Conservation (phyloP, 2,888 invertebrate genomes). For the Tribolium freemani region DNA sequence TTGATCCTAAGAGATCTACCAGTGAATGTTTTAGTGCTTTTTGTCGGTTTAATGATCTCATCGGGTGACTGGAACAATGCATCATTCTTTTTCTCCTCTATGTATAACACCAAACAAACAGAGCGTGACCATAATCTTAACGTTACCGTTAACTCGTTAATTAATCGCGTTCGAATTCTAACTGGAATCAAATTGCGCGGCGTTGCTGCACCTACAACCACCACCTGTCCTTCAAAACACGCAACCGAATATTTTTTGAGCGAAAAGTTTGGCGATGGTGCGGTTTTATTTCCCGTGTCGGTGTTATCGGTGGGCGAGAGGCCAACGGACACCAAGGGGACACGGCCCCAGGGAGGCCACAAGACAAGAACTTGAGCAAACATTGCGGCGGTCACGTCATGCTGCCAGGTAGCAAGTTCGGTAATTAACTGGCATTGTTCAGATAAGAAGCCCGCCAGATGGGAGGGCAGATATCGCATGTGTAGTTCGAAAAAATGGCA, state of each 20-base stretch:
- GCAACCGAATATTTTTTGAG: constrained; percentile 5
- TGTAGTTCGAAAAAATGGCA: constrained; percentile 12
- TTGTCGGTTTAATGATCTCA: constrained; percentile 45
- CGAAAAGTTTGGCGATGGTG: constrained; percentile 8
- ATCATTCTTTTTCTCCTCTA: constrained; percentile 36
- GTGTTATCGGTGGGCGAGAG: constrained; percentile 29
- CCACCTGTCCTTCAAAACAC: constrained; percentile 12
- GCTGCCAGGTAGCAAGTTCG: constrained; percentile 64
- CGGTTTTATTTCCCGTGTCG: constrained; percentile 25
- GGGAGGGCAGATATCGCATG: constrained; percentile 52
- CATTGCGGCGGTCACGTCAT: constrained; percentile 60
- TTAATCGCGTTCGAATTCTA: constrained; percentile 8
- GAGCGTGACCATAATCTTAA: constrained; percentile 42
- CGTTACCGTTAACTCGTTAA: constrained; percentile 36
- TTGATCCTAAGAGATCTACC: constrained; percentile 41
- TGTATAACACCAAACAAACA: constrained; percentile 25
- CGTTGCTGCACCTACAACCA: constrained; percentile 2
- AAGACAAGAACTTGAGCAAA: constrained; percentile 55
- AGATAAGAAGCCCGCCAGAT: constrained; percentile 61
- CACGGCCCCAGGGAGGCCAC: constrained; percentile 31
- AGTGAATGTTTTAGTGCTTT: constrained; percentile 40
- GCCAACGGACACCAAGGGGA: constrained; percentile 33
- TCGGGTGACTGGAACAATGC: constrained; percentile 44
- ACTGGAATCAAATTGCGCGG: neutral
- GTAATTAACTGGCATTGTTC: constrained; percentile 66